Base-by-base conservation (phyloP, 2,888 invertebrate genomes). In the Philereme transversata region DNA sequence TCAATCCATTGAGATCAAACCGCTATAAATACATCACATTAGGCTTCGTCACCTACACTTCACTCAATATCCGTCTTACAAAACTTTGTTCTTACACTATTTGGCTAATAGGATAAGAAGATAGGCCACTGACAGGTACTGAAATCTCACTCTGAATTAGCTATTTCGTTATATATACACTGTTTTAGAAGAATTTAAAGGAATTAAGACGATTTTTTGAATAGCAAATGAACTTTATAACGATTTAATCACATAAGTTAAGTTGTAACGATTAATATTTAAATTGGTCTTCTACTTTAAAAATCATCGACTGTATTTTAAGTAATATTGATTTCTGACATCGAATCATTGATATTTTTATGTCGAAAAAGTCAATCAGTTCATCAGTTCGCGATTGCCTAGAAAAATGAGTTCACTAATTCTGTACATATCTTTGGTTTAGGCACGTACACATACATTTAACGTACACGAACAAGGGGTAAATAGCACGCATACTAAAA, bases 1-100 rank as follows among this genome's bases (percentile, higher is more conserved):
- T 80, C 76, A 83, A 83, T 84, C 78, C 77, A 76, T 79, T 86
- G 88, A 89, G 90, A 90, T 90, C 90, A 88, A 85, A 78, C 78
- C 75, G 75, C 76, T 78, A 81, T 78, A 72, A 76, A 81, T 82
- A 81, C 83, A 89, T 88, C 87, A 87, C 86, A 87, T 78, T 81
- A 86, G 85, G 84, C 83, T 86, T 76, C 79, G 41, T 45, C 4
- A 11, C 11, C 38, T 36, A 11, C 71, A 72, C 74, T 84, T 51
- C 51, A 35, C 10, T 34, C 57, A 47, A 64, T 49, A 60, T 65
- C 64, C 54, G 8, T 44, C 43, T 1, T 62, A 62, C 49, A 59
- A 54, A 58, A 51, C 46, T 52, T 44, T 54, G 53, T 35, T 46
- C 57, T 56, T 52, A 63, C 49, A 46, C 59, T 63, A 63, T 44